Percentiles rank a stretch among this genome's conserved stretches.
Evolutionary conservation across 1,140 invertebrate genomes (phyloP).

Genomic region (Rhagoletis pomonella): DNA sequence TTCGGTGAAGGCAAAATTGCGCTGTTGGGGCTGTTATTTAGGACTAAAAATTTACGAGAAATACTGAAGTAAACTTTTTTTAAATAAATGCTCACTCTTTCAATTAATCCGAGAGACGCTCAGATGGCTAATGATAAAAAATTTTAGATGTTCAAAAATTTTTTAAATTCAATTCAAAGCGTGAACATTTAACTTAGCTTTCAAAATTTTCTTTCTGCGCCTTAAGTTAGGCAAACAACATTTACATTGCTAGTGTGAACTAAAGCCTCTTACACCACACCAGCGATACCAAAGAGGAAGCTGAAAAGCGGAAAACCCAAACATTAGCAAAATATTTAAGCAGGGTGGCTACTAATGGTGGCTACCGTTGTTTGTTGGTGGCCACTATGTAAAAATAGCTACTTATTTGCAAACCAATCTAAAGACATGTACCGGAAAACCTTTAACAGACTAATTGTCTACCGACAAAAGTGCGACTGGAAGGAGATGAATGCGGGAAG

Average conservation of each 20-base stretch:
- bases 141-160: no score
- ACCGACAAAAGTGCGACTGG: neutral
- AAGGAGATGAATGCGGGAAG: neutral
- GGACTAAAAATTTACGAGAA: no score
- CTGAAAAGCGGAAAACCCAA: neutral
- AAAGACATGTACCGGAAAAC: neutral
- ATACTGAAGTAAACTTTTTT: no score
- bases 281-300: neutral
- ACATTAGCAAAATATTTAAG: neutral
- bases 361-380: neutral
- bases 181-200: no score
- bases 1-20: neutral
- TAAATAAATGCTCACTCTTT: no score
- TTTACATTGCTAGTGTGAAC: neutral
- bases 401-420: neutral
- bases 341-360: neutral
- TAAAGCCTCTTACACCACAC: neutral
- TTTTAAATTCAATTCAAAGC: no score
- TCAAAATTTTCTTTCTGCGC: no score
- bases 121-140: no score
- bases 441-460: conserved; percentile 11
- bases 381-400: neutral
- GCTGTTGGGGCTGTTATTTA: no score
- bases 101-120: no score
- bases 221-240: no score